These are phyloP conservation scores for Sardinella longiceps DNA, from an alignment of 2,797 vertebrate genomes.

Conservation along the genomic window DNA sequence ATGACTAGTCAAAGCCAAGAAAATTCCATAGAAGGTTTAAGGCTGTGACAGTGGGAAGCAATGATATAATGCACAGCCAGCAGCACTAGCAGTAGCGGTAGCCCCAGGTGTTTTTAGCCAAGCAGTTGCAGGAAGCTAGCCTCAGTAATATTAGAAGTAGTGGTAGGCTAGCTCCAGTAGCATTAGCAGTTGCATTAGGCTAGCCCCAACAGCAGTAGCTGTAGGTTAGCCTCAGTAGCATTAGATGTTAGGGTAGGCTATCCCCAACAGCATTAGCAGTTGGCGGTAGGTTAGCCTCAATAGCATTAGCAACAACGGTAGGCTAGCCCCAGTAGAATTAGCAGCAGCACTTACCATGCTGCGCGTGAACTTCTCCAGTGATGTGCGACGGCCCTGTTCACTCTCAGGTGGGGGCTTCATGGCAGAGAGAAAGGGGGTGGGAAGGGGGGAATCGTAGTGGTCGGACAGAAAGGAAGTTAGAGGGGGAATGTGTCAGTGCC, in stretches of 20 bases:
- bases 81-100: too few relatives aligned
- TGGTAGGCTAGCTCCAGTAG: conserved; percentile 51
- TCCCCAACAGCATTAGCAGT: too few relatives aligned
- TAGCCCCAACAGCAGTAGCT: background rate
- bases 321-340: too few relatives aligned
- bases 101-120: too few relatives aligned
- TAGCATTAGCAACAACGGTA: background rate
- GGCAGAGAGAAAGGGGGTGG: conserved; percentile 58
- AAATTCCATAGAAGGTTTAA: too few relatives aligned
- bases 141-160: conserved; percentile 6
- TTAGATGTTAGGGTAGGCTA: too few relatives aligned
- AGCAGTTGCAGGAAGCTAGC: conserved; percentile 56
- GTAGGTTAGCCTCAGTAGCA: background rate
- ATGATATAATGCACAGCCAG: background rate
- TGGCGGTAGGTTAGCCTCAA: too few relatives aligned
- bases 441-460: conserved; percentile 42
- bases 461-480: conserved; percentile 69
- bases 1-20: too few relatives aligned
- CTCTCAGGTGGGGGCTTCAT: conserved; percentile 87
- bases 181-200: conserved; percentile 56
- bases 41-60: background rate
- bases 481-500: background rate
- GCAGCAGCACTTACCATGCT: conserved; percentile 88
- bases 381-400: conserved; percentile 96
- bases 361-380: conserved; percentile 98